Base-by-base conservation (phyloP, 2,888 invertebrate species). In the Blera fallax region DNA sequence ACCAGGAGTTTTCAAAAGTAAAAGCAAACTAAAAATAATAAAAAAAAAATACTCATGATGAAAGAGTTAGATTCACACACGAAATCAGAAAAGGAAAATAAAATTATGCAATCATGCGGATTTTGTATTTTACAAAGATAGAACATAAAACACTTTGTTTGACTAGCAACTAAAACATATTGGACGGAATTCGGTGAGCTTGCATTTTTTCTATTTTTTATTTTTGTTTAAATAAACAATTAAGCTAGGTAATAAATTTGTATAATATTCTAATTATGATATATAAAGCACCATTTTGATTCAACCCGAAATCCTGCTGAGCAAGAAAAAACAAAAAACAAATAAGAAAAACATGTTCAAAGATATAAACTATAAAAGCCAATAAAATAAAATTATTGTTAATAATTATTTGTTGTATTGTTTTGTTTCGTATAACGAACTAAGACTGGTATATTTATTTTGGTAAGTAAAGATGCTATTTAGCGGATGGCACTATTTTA, bases 171-270 rank as follows among this genome's bases (percentile, higher is more conserved):
- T 88, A 87, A 87, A 70, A 80, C 52, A 64, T 85, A 77, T 76
- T 88, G 88, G 88, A 88, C 88, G 88, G 88, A 88, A 85, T 82
- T 88, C 83, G 87, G 87, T 88, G 88, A 88, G 88, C 88, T 87
- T 87, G 77, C 60, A 87, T 78, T 72, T 67, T 40, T 10, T 37
- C 34, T 43, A 21, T 52, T n/a, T 48, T 21, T 48, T 14, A 45
- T 48, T 67, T n/a, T 69, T 16, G 7, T 77, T 70, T 43, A 24
- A 77, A 73, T 56, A 37, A 79, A 73, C 52, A 79, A 84, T 58
- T 73, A 87, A 78, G 45, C 82, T 87, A 73, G 69, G 43, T 73
- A 69, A 56, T 48, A 40, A 34, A 29, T 48, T 50, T 58, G 72
- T 76, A 80, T 69, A 62, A 73, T 73, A 80, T 58, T 76, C 64